Evolutionary conservation across 1,140 invertebrate species (phyloP).

Genomic region (Drosophila asahinai): DNA sequence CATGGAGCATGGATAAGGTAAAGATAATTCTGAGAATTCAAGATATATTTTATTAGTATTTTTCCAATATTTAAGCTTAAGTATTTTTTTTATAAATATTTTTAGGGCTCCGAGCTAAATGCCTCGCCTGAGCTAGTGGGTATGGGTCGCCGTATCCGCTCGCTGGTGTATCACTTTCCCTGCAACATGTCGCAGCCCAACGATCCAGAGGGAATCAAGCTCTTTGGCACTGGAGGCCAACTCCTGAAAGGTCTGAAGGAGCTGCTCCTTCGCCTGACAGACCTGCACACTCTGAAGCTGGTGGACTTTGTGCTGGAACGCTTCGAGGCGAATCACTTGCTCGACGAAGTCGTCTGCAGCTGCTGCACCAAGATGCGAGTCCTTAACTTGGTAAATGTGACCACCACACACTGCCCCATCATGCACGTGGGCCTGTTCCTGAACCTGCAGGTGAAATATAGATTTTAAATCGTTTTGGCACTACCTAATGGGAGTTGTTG

Average conservation of each 20-base stretch:
- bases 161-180: constrained; percentile 91
- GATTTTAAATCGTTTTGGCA: not conserved
- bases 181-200: constrained; percentile 90
- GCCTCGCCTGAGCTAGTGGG: constrained; percentile 82
- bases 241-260: constrained; percentile 89
- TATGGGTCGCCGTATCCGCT: constrained; percentile 87
- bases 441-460: constrained; percentile 87
- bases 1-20: constrained; percentile 89
- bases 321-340: constrained; percentile 89
- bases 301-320: constrained; percentile 92
- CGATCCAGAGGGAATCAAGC: constrained; percentile 87
- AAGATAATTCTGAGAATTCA: too few relatives aligned
- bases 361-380: constrained; percentile 88
- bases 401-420: constrained; percentile 90
- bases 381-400: constrained; percentile 91
- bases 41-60: too few relatives aligned
- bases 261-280: constrained; percentile 89
- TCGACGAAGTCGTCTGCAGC: constrained; percentile 90
- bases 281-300: constrained; percentile 89
- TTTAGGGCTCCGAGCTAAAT: constrained; percentile 52
- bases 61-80: too few relatives aligned
- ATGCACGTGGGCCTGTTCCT: constrained; percentile 92
- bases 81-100: too few relatives aligned
- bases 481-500: not conserved
- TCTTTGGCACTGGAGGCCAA: constrained; percentile 92